Base-by-base conservation (phyloP, 2,888 invertebrate genomes). In the Blastobasis lacticolella region DNA sequence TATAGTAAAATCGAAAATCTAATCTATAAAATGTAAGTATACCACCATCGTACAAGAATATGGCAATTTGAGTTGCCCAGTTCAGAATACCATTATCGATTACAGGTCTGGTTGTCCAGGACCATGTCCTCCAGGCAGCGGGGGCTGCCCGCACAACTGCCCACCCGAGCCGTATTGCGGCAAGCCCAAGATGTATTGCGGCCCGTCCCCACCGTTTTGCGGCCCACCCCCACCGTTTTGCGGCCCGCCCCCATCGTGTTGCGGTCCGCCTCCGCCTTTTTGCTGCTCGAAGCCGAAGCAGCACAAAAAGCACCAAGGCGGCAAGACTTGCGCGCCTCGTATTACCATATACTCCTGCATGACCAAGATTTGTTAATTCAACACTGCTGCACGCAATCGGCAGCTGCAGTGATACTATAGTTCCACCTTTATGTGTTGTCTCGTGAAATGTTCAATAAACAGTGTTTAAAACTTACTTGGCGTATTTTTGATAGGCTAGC, bases 261-360 rank as follows among this genome's bases (percentile, higher is more conserved):
- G 48, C 41, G 23, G 9, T 42, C 41, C 37, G 23, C 37, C 37
- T 40, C 43, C 49, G 62, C 9, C 8, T 3, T 41, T n/a, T 56
- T 59, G 64, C 48, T 60, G 65, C 7, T 62, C 67, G 54, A 63
- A 66, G 50, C 69, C 78, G 47, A 63, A 69, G 40, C 57, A 67
- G 36, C 23, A 23, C 23, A 23, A 23, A 23, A 23, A 23, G 23
- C 23, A 23, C 23, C 23, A 23, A 2, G 63, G 71, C 59, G 58
- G 67, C 54, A 71, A 71, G 38, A 66, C 69, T 38, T 66, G 80
- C 63, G 81, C 82, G 60, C 84, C 84, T 0, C 67, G 66, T 58
- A 84, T 85, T 54, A 85, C 83, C 1, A 84, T 85, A 57, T 81
- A 58, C 54, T 56, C 55, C 10, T 57, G 56, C 55, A 55, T 57